These are phyloP conservation scores for Lacanobia wlatinum DNA, from an alignment of 2,888 invertebrate species.

Conservation along the genomic window DNA sequence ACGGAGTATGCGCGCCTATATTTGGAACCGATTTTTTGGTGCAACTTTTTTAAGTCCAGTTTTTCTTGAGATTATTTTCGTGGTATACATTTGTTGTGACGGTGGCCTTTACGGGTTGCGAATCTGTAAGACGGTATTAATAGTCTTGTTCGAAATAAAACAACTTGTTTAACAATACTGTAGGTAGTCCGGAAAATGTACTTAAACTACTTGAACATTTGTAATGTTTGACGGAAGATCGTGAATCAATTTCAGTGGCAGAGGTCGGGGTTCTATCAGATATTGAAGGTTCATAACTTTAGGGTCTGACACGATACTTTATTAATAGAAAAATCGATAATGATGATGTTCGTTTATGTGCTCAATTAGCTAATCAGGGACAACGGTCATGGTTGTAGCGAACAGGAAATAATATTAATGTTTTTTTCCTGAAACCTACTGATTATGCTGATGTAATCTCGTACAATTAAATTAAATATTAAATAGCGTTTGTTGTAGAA, in stretches of 20 bases:
- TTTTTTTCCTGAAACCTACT: slow-evolving; percentile 59
- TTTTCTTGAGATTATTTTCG: slow-evolving; percentile 51
- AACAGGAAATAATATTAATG: slow-evolving; percentile 53
- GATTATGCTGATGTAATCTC: slow-evolving; percentile 54
- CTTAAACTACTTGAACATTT: neutral
- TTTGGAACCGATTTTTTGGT: slow-evolving; percentile 58
- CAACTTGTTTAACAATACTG: neutral
- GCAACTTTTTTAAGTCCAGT: slow-evolving; percentile 43
- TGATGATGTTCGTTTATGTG: slow-evolving; percentile 36
- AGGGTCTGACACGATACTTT: slow-evolving; percentile 21
- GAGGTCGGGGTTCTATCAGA: slow-evolving; percentile 24
- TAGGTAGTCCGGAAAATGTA: neutral
- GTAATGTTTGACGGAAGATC: neutral
- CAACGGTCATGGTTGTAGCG: slow-evolving; percentile 47
- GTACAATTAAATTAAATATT: too few relatives aligned
- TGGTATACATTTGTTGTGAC: slow-evolving; percentile 20
- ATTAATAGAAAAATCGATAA: slow-evolving; percentile 57
- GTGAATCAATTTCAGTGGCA: slow-evolving; percentile 17
- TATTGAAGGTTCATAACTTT: slow-evolving; percentile 22
- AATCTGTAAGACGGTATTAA: slow-evolving; percentile 20
- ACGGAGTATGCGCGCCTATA: slow-evolving; percentile 49
- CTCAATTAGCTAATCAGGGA: slow-evolving; percentile 40
- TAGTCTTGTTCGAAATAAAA: slow-evolving; percentile 1
- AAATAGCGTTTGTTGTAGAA: slow-evolving; percentile 23
- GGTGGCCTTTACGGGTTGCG: slow-evolving; percentile 37